These are phyloP conservation scores for Helicoverpa zea DNA, from an alignment of 1,140 invertebrate genomes.

Conservation along the genomic window DNA sequence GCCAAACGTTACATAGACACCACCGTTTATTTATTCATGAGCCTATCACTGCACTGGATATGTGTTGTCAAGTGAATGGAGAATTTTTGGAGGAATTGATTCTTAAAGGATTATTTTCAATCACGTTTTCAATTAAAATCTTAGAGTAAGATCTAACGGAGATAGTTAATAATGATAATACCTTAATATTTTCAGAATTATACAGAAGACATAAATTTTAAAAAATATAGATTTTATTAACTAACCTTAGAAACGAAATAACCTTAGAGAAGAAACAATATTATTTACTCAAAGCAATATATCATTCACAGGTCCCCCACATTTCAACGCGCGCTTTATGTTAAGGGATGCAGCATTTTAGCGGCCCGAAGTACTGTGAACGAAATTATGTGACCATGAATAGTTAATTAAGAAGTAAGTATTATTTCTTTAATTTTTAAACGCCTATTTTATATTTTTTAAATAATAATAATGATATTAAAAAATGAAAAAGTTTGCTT, in stretches of 20 bases:
- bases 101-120: too few relatives aligned
- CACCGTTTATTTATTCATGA: slow-evolving; percentile 83
- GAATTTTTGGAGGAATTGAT: not conserved
- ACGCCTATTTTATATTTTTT: too few relatives aligned
- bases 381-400: not conserved
- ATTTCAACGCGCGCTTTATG: not conserved
- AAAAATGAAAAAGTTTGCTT: not conserved
- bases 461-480: too few relatives aligned
- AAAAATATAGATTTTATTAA: too few relatives aligned
- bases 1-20: slow-evolving; percentile 79
- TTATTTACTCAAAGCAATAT: slow-evolving; percentile 11
- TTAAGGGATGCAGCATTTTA: not conserved
- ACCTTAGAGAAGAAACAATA: not conserved
- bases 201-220: too few relatives aligned
- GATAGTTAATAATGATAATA: too few relatives aligned
- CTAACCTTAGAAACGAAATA: too few relatives aligned
- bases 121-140: too few relatives aligned
- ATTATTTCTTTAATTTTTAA: not conserved
- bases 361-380: not conserved
- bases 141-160: too few relatives aligned
- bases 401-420: slow-evolving; percentile 1
- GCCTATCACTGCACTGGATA: slow-evolving; percentile 58
- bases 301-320: slow-evolving; percentile 10
- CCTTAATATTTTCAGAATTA: too few relatives aligned
- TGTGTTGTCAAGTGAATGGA: slow-evolving; percentile 14